phyloP scores from a whole-genome alignment of 2,113 vertebrate genomes.

The Chaetorhynchus papuensis region DNA sequence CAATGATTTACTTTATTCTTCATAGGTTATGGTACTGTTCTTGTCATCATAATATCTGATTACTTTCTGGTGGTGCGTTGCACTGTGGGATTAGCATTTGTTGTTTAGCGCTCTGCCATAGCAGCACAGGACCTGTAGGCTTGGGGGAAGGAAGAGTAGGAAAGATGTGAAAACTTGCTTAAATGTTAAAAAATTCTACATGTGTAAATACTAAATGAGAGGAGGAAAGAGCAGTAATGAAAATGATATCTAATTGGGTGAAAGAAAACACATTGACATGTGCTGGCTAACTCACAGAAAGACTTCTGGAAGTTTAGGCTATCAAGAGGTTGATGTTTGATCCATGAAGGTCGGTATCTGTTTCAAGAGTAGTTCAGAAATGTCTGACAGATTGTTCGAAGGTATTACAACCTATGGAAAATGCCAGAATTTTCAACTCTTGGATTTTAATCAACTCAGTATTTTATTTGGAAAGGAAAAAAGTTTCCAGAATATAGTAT shows the following conservation, averaged over 20 bases:
- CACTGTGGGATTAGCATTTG: neutral
- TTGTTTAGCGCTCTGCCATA: neutral
- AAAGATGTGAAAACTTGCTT: neutral
- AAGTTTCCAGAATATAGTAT: neutral
- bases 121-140: neutral
- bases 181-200: neutral
- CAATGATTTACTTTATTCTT: neutral
- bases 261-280: neutral
- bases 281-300: neutral
- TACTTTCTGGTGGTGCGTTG: neutral
- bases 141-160: neutral
- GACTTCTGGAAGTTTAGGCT: neutral
- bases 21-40: neutral
- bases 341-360: neutral
- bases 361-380: neutral
- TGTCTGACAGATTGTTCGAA: neutral
- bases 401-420: neutral
- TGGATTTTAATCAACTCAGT: neutral
- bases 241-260: neutral
- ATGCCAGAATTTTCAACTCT: neutral
- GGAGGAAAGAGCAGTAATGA: neutral
- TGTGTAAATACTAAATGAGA: neutral
- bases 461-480: neutral
- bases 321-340: neutral
- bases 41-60: neutral